Evolutionary conservation across 1,140 invertebrate genomes (phyloP).

Genomic region (Diploscapter pachys): DNA sequence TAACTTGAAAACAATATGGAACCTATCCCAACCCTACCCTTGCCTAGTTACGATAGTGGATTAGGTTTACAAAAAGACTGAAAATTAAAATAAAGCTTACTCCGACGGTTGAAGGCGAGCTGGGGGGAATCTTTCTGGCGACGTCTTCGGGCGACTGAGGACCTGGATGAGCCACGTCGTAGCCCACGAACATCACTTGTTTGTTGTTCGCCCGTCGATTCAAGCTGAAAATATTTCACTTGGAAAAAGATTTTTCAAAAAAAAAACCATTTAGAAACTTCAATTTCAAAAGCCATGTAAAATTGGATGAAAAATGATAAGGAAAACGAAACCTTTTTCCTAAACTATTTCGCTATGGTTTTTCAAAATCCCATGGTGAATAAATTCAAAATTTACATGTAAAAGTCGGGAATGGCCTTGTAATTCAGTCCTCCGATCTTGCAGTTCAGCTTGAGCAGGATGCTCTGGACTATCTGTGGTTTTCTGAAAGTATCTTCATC

Average conservation of each 20-base stretch:
- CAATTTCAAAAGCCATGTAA: no score
- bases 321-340: conserved; percentile 1
- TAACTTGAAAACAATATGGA: no score
- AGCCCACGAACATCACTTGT: conserved; percentile 11
- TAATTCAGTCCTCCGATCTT: conserved; percentile 21
- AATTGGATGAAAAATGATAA: no score
- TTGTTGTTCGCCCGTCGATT: conserved; percentile 1
- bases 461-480: background rate
- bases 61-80: no score
- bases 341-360: conserved; percentile 8
- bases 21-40: no score
- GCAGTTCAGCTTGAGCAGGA: conserved; percentile 16
- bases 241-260: no score
- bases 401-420: background rate
- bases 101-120: conserved; percentile 13
- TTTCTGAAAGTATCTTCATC: background rate
- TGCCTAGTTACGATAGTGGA: no score
- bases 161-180: conserved; percentile 22
- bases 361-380: no score
- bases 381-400: conserved; percentile 3
- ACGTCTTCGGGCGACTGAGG: background rate
- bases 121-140: conserved; percentile 4
- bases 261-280: no score
- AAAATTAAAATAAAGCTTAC: no score
- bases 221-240: conserved; percentile 6